A percentile compares a stretch with the other conserved stretches of the same genome.
Evolutionary conservation across 1,140 invertebrate genomes (phyloP).

Genomic region (Pseudomyrmex flavicornis): DNA sequence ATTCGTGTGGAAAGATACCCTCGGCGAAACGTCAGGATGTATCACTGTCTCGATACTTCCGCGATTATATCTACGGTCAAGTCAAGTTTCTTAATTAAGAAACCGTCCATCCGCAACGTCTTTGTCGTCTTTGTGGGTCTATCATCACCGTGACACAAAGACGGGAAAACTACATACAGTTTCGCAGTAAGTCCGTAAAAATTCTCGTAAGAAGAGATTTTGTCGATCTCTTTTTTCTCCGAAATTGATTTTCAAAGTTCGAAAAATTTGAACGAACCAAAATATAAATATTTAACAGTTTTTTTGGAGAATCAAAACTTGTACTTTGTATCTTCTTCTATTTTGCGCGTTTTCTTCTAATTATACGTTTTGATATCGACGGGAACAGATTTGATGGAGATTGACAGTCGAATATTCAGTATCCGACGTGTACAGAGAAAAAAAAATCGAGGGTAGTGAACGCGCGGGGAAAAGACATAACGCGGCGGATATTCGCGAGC

Average conservation of each 20-base stretch:
- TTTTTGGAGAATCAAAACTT: no score
- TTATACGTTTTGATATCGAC: no score
- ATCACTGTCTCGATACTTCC: constrained; percentile 54
- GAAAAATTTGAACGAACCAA: no score
- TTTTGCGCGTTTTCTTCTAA: no score
- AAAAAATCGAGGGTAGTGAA: background rate
- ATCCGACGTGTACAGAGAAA: background rate
- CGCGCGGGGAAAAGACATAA: constrained; percentile 35
- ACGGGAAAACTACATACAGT: background rate
- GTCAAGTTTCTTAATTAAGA: constrained; percentile 77
- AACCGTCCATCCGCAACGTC: constrained; percentile 39
- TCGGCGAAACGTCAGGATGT: constrained; percentile 65
- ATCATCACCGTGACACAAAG: background rate
- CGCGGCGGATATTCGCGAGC: constrained; percentile 41
- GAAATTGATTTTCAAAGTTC: no score
- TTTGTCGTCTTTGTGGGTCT: constrained; percentile 19
- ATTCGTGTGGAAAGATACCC: constrained; percentile 62
- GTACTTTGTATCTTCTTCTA: no score
- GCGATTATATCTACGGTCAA: constrained; percentile 51
- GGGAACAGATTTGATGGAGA: background rate
- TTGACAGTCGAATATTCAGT: constrained; percentile 27
- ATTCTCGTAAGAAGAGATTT: background rate
- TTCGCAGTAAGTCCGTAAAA: background rate
- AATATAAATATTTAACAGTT: no score
- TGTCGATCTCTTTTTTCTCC: no score